Conservation (phyloP, 2,113 vertebrate genomes). For the Elephantulus edwardii region DNA sequence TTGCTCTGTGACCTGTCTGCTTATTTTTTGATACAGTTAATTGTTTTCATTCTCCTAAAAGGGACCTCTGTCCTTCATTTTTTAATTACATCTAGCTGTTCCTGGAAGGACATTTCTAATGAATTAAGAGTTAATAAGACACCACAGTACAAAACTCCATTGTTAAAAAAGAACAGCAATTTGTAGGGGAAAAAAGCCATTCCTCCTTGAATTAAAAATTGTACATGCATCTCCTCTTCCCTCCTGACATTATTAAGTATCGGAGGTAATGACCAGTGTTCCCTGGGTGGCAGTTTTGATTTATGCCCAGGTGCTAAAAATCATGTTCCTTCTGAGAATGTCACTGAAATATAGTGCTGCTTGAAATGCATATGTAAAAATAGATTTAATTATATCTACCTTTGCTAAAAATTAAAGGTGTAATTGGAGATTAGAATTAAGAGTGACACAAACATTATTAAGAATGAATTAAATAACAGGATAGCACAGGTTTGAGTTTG, state of each 20-base stretch:
- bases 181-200: background rate
- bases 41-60: background rate
- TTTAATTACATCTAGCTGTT: background rate
- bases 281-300: background rate
- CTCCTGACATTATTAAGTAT: background rate
- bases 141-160: background rate
- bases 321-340: background rate
- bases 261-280: background rate
- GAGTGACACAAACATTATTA: background rate
- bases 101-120: background rate
- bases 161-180: background rate
- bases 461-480: background rate
- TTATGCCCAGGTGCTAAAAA: constrained; percentile 39
- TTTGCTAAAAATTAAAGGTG: background rate
- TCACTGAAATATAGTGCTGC: background rate
- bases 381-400: constrained; percentile 28
- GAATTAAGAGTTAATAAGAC: background rate
- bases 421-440: background rate
- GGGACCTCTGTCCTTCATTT: background rate
- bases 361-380: constrained; percentile 30
- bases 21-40: background rate
- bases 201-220: background rate
- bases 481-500: too few species aligned
- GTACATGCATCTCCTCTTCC: background rate
- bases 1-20: background rate